Conservation (phyloP, 2,888 invertebrate genomes). For the Dynastes maya region DNA sequence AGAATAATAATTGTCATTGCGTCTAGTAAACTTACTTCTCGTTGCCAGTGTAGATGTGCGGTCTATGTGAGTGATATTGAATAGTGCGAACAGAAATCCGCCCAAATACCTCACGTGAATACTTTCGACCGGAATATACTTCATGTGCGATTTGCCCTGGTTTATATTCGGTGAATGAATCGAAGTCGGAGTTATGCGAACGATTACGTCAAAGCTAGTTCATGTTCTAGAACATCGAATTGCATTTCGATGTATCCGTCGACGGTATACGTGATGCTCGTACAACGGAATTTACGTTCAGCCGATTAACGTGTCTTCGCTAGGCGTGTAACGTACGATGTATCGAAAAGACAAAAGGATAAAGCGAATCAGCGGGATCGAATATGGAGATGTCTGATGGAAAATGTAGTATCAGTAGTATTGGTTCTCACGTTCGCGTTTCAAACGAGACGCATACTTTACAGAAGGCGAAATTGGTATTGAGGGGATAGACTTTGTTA, state of each 20-base stretch:
- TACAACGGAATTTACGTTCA: not conserved
- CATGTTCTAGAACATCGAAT: not conserved
- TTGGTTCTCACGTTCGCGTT: not conserved
- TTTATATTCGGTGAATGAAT: conserved; percentile 12
- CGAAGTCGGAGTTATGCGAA: conserved; percentile 5
- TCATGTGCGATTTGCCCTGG: conserved; percentile 1
- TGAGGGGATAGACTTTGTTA: too few species aligned
- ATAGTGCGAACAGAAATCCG: not conserved
- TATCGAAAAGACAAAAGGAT: not conserved
- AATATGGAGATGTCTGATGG: not conserved
- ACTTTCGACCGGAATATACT: conserved; percentile 1
- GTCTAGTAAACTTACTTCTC: too few species aligned
- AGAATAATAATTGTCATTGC: too few species aligned
- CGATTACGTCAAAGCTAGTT: too few species aligned
- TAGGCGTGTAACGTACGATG: not conserved
- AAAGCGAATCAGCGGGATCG: not conserved
- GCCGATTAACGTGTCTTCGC: not conserved
- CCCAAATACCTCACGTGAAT: not conserved
- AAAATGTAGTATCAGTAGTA: not conserved
- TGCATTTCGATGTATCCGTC: conserved; percentile 10
- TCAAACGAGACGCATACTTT: too few species aligned
- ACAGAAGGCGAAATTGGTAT: too few species aligned
- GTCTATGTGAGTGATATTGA: not conserved
- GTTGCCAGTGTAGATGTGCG: not conserved
- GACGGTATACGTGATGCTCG: not conserved